Base-by-base conservation (phyloP, 2,113 vertebrate genomes). In the Chionomys nivalis region DNA sequence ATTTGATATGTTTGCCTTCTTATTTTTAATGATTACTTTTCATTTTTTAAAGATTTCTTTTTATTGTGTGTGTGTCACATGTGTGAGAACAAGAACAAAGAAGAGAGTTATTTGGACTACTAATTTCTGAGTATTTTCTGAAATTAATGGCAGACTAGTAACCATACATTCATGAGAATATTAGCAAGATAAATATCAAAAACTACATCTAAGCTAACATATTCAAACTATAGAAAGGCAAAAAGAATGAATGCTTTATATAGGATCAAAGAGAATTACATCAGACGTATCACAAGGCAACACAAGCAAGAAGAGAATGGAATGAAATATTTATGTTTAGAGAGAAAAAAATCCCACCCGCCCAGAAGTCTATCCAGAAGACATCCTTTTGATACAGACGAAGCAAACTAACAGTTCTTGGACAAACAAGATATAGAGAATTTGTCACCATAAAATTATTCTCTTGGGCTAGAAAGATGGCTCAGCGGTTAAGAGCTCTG, bases 201-300 rank as follows among this genome's bases (percentile, higher is more conserved):
- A 90, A 65, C 49, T 73, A 61, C 6, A 83, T 17, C 26, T 87
- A 78, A 90, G 31, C 61, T 95, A 78, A 90, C 44, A 66, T 77
- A 28, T 66, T 90, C 47, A 90, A 87, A 94, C 49, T 95, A 93
- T 33, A 85, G 75, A 89, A 94, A 91, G 17, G 66, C 28, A 87
- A 73, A 21, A 72, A 72, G 52, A 94, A 58, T 49, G 42, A 96
- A 49, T 28, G 47, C 28, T 83, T 87, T 91, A 49, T 90, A 82
- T 58, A 92, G 24, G 42, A 93, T 87, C 23, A 78, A 89, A 88
- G 92, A 96, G 68, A 94, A 89, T 89, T 92, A 77, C 26, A 83
- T 89, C 78, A 87, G 31, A 75, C 81, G 73, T 94, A 26, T 72
- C 21, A 58, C 47, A 63, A 77, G 89, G 58, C 19, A 24, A 83